A percentile compares a stretch with the other conserved stretches of the same genome.
These are phyloP conservation scores for Intellagama lesueurii DNA, from an alignment of 2,797 vertebrate species.

Conservation along the genomic window DNA sequence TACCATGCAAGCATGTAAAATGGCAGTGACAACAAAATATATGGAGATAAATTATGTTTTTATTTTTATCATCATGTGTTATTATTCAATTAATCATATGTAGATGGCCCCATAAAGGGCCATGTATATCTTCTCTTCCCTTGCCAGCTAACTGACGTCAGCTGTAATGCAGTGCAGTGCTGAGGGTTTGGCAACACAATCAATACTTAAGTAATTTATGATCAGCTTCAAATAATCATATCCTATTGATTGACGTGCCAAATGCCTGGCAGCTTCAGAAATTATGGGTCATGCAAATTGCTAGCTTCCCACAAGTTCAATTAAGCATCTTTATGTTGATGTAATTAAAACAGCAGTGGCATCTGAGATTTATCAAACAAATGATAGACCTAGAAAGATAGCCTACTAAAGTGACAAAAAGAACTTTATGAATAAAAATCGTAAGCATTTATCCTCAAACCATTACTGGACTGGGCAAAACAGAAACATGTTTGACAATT, in stretches of 20 bases:
- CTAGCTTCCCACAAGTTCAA: slow-evolving; percentile 67
- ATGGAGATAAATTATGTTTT: slow-evolving; percentile 25
- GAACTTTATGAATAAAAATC: slow-evolving; percentile 44
- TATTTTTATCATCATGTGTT: slow-evolving; percentile 52
- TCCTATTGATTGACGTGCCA: slow-evolving; percentile 64
- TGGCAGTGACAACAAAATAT: slow-evolving; percentile 45
- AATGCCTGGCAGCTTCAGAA: slow-evolving; percentile 55
- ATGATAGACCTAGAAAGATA: slow-evolving; percentile 46
- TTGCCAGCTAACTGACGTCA: slow-evolving; percentile 46
- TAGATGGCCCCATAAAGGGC: slow-evolving; percentile 4
- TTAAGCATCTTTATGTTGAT: slow-evolving; percentile 65
- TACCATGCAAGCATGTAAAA: slow-evolving; percentile 40
- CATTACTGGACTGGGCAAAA: slow-evolving; percentile 41
- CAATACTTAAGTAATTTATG: slow-evolving; percentile 67
- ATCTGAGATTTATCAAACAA: slow-evolving; percentile 67
- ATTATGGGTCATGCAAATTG: slow-evolving; percentile 67
- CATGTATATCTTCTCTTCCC: slow-evolving; percentile 44
- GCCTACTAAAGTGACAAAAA: slow-evolving; percentile 38
- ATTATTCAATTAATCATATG: slow-evolving; percentile 48
- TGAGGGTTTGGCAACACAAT: slow-evolving; percentile 48
- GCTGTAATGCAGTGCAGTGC: slow-evolving; percentile 41
- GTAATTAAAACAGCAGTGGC: slow-evolving; percentile 66
- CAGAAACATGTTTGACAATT: slow-evolving; percentile 27
- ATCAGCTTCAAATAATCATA: slow-evolving; percentile 68
- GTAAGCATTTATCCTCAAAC: slow-evolving; percentile 35